These are phyloP conservation scores for Ciconia nigra DNA, from an alignment of 2,797 vertebrate species.

Conservation along the genomic window DNA sequence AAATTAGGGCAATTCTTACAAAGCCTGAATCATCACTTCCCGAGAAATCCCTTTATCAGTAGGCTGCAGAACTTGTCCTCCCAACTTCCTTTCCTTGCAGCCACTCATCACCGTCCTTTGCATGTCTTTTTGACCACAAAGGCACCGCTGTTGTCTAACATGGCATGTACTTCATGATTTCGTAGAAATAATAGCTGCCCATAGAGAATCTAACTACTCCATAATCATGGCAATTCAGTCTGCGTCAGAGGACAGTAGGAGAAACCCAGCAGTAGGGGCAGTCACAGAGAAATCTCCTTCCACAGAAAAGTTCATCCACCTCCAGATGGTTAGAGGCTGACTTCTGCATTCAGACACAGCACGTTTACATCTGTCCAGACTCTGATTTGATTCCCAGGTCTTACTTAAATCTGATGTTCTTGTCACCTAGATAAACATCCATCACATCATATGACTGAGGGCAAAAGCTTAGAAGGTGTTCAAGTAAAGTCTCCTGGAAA, in stretches of 20 bases:
- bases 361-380: background rate
- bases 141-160: background rate
- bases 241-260: background rate
- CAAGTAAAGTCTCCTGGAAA: background rate
- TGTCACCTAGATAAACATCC: background rate
- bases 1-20: background rate
- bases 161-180: background rate
- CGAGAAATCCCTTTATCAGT: background rate
- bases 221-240: background rate
- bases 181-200: background rate
- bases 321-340: background rate
- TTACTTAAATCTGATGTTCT: background rate
- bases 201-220: background rate
- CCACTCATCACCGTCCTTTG: background rate
- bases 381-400: background rate
- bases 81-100: background rate
- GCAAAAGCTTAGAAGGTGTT: background rate
- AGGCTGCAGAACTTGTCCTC: background rate
- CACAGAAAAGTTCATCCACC: background rate
- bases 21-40: background rate
- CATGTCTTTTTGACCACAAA: background rate
- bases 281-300: background rate
- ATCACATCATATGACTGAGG: background rate
- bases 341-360: background rate
- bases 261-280: background rate